Evolutionary conservation across 1,140 invertebrate species (phyloP).

Genomic region (Archivesica marissinica): DNA sequence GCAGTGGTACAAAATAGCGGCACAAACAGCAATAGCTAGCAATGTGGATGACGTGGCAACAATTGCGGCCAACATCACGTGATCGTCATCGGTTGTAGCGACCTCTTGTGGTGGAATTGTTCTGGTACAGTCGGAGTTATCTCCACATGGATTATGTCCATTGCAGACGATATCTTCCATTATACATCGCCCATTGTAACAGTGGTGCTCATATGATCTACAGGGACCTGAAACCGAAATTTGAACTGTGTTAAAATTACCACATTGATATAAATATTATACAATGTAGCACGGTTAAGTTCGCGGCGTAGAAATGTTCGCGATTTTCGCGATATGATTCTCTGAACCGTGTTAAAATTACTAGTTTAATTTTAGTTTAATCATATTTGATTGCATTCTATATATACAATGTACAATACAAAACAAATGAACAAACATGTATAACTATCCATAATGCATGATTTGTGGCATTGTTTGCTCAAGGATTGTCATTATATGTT

Average conservation of each 20-base stretch:
- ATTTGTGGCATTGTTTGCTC: no score
- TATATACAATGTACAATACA: no score
- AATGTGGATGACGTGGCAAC: not conserved
- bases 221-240: slow-evolving; percentile 40
- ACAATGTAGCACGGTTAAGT: not conserved
- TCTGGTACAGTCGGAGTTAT: slow-evolving; percentile 46
- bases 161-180: slow-evolving; percentile 56
- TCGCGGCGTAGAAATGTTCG: not conserved
- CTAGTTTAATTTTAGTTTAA: no score
- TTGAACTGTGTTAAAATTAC: not conserved
- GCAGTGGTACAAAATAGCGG: not conserved
- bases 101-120: not conserved
- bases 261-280: not conserved
- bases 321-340: no score
- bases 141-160: slow-evolving; percentile 53
- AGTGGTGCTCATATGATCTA: slow-evolving; percentile 42
- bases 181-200: slow-evolving; percentile 46
- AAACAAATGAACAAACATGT: no score
- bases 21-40: not conserved
- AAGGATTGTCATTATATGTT: no score
- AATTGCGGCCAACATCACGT: slow-evolving; percentile 4
- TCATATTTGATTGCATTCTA: no score
- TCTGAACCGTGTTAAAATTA: no score
- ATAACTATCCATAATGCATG: no score
- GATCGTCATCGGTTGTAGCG: not conserved